A percentile compares a stretch with the other conserved stretches of the same genome.
These are phyloP conservation scores for Mormoops blainvillei DNA, from an alignment of 2,113 vertebrate species.

Conservation along the genomic window DNA sequence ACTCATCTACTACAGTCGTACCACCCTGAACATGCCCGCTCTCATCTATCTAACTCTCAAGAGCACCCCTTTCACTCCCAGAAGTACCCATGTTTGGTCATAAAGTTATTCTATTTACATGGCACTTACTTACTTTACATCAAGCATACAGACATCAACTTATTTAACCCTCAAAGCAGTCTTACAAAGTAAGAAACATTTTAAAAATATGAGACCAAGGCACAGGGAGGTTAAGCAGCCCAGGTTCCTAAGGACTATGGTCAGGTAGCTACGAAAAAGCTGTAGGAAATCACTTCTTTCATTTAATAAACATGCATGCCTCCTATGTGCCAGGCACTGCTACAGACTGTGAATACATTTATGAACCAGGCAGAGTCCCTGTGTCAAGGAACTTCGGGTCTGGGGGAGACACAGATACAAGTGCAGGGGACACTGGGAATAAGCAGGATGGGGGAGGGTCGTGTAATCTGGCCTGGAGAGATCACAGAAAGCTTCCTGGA, in stretches of 20 bases:
- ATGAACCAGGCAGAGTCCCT: background rate
- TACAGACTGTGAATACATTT: background rate
- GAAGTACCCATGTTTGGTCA: background rate
- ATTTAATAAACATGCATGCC: background rate
- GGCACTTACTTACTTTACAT: background rate
- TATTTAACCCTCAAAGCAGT: slow-evolving; percentile 25
- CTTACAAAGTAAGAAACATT: background rate
- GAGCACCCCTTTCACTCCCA: background rate
- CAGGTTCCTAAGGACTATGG: background rate
- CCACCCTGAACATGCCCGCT: no score
- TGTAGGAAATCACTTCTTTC: background rate
- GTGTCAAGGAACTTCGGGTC: background rate
- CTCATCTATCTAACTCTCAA: no score
- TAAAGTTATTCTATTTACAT: background rate
- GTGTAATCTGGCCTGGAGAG: background rate
- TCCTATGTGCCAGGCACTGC: background rate
- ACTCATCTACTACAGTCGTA: no score
- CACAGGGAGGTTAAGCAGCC: background rate
- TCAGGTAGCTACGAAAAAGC: background rate
- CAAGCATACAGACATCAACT: background rate
- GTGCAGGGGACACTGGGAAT: no score
- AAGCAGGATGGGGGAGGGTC: fast-evolving
- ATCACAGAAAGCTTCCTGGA: background rate
- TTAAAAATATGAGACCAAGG: background rate
- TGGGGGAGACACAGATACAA: background rate